Evolutionary conservation across 1,140 invertebrate genomes (phyloP), one percentile per base, ranked within the genome.

Genomic region (Brachionus paranguensis): DNA sequence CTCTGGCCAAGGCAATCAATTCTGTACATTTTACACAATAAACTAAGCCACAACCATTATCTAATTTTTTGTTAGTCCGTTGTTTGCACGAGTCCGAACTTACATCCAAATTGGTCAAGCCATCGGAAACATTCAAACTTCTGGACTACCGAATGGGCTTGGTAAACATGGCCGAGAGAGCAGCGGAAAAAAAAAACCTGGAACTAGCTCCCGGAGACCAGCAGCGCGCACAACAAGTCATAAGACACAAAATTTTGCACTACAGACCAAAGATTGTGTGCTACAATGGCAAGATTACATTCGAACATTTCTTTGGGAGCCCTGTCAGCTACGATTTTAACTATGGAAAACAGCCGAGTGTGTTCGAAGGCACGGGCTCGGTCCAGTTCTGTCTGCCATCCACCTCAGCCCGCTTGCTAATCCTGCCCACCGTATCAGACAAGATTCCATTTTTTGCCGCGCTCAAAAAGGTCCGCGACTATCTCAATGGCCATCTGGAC

Each of bases 321-420:
- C 95, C 94, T 81, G 96, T 96, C 8, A 97, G 96, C 89, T 98
- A 98, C 89, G 95, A 98, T 88, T 98, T 98, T 90, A 93, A 94
- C 88, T 96, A 98, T 90, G 96, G 96, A 68, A 93, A 96, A 87
- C 96, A 98, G 89, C 94, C 95, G 0, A 95, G 95, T 88, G 92
- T 93, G 45, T 93, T 98, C 27, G 94, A 96, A 85, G 95, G 95
- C 76, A 97, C 96, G 20, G 95, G 95, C 88, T 97, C 95, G 84
- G 95, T 97, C 91, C 94, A 93, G 91, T 98, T 95, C 95, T 96
- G 98, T 87, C 97, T 98, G 95, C 96, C 96, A 84, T 98, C 96
- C 50, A 97, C 96, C 27, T 96, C 95, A 88, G 96, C 96, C 47
- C 92, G 96, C 84, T 98, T 96, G 90, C 95, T 96, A 33, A 96